phyloP scores from a whole-genome alignment of 2,113 vertebrate species.

The Neotoma lepida region DNA sequence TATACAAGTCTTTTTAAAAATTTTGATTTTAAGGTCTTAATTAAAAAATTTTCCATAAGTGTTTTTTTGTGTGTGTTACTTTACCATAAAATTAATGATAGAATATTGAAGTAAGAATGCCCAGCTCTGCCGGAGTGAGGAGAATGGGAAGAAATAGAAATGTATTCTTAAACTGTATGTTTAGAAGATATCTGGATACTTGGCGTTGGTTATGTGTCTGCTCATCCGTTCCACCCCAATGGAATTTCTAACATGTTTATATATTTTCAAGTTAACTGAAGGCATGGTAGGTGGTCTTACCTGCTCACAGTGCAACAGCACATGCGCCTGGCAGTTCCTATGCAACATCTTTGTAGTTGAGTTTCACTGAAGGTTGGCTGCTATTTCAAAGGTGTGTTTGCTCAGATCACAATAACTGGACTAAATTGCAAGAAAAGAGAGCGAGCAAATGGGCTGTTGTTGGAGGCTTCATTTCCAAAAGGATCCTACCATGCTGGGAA shows the following conservation, averaged over 20 bases:
- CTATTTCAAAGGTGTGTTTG: not conserved
- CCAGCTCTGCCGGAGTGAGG: not conserved
- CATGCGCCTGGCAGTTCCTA: not conserved
- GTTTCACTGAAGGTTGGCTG: not conserved
- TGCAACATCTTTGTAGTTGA: not conserved
- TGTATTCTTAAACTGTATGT: not conserved
- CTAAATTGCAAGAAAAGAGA: not conserved
- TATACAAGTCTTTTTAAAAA: slow-evolving; percentile 4
- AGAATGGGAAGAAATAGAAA: not conserved
- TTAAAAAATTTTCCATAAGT: slow-evolving; percentile 25
- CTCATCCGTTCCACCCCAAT: not conserved
- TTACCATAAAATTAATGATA: not conserved
- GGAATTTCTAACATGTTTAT: not conserved
- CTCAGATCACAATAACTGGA: not conserved
- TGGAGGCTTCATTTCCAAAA: not conserved
- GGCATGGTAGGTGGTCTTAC: not conserved
- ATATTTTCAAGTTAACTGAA: not conserved
- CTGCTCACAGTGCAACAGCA: not conserved
- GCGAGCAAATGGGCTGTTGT: not conserved
- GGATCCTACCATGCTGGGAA: not conserved
- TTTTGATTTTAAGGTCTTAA: slow-evolving; percentile 44
- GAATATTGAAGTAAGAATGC: not conserved
- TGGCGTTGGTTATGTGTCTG: not conserved
- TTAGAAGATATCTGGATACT: not conserved
- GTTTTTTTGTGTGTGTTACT: not conserved